Evolutionary conservation across 2,888 invertebrate genomes (phyloP), one percentile per base, ranked within the genome.

Genomic region (Eumerus sabulonum): DNA sequence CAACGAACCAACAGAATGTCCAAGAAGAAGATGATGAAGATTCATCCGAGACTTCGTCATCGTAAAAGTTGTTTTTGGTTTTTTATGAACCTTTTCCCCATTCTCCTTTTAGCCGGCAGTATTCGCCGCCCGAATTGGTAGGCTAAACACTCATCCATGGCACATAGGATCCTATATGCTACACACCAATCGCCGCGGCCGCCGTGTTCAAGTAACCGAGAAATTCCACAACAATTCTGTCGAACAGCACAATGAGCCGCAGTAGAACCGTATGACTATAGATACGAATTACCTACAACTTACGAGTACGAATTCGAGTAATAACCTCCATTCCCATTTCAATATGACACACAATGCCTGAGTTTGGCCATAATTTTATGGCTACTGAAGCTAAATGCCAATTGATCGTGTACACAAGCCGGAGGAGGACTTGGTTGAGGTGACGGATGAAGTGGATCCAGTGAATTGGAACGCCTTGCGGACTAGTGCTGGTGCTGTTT

Each of bases 351-450:
- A 79, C 79, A 73, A 68, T 68, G 63, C 36, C 44, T 51, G 36
- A 59, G 42, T 68, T 79, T 73, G 53, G 79, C 79, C 64, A 79
- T 79, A 73, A 73, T 73, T 79, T 79, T 68, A 68, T 73, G 68
- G 68, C 63, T 60, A 64, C 68, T 64, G 63, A 54, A 79, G 79
- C 73, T 79, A 68, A 79, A 79, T 79, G 68, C 73, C 73, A 73
- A 73, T 79, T 68, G 73, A 73, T 79, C 63, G 73, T 57, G 35
- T 63, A 18, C 40, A 35, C 35, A 50, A 36, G 17, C 19, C 7
- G 7, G 27, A 12, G 12, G 13, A 1, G 9, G 12, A 38, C 38
- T 45, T 18, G 50, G 42, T 11, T 27, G 27, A 27, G 27, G 27
- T 27, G n/a, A n/a, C n/a, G 27, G 27, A 27, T 27, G 7, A 27